phyloP scores from a whole-genome alignment of 1,140 invertebrate genomes.

The Pseudomyrmex dendroicus region DNA sequence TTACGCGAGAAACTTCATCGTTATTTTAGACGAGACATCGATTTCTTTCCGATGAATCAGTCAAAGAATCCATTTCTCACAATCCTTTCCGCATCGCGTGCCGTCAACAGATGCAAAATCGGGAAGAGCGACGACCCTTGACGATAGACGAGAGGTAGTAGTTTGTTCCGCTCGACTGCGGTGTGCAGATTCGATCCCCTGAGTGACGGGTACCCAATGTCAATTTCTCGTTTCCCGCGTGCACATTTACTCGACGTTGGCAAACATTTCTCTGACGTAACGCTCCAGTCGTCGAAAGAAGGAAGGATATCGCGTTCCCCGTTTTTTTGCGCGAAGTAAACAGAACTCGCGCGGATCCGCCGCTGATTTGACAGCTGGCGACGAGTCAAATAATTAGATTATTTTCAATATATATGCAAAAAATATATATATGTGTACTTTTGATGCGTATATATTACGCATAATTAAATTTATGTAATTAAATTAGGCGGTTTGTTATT shows the following conservation, averaged over 20 bases:
- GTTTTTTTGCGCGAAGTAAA: neutral
- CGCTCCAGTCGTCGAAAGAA: slow-evolving; percentile 20
- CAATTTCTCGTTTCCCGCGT: slow-evolving; percentile 15
- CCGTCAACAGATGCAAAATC: slow-evolving; percentile 65
- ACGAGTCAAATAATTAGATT: neutral
- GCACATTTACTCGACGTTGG: slow-evolving; percentile 33
- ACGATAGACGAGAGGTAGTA: slow-evolving; percentile 19
- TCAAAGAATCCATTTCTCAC: neutral
- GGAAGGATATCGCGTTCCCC: slow-evolving; percentile 3
- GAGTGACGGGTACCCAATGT: neutral
- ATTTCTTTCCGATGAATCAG: slow-evolving; percentile 14
- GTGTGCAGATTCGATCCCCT: slow-evolving; percentile 44
- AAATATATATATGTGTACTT: too few relatives aligned
- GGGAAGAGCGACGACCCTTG: neutral
- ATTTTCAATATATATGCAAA: neutral
- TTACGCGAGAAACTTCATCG: neutral
- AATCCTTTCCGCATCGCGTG: slow-evolving; percentile 63
- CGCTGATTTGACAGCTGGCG: neutral
- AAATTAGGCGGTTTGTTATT: too few relatives aligned
- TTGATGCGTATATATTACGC: too few relatives aligned
- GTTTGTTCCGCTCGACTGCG: slow-evolving; percentile 50
- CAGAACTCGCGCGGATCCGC: neutral
- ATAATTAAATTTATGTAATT: too few relatives aligned
- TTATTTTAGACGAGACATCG: neutral
- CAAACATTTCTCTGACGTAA: slow-evolving; percentile 50